phyloP scores from a whole-genome alignment of 2,888 invertebrate genomes.

The Cataglyphis rosenhaueri region DNA sequence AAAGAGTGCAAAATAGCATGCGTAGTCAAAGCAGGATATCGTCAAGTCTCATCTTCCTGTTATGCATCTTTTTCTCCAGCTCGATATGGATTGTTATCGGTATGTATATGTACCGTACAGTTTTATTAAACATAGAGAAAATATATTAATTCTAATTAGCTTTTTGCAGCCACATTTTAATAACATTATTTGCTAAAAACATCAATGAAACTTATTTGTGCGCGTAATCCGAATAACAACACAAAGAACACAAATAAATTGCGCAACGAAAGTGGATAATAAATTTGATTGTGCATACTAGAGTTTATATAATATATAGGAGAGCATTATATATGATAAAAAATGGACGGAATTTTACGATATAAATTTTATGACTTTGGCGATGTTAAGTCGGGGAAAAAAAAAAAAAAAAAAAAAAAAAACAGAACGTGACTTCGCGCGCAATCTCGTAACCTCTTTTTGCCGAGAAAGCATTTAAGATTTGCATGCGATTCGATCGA shows the following conservation, averaged over 20 bases:
- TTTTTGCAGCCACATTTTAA: background rate
- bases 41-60: slow-evolving; percentile 68
- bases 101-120: slow-evolving; percentile 31
- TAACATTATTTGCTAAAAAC: background rate
- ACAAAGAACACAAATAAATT: background rate
- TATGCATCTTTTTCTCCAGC: slow-evolving; percentile 69
- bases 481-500: slow-evolving; percentile 61
- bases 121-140: background rate
- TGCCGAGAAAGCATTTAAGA: slow-evolving; percentile 64
- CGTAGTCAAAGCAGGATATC: slow-evolving; percentile 79
- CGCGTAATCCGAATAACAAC: background rate
- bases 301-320: background rate
- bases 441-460: slow-evolving; percentile 66
- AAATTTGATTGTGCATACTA: background rate
- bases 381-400: slow-evolving; percentile 6
- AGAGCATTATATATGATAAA: background rate
- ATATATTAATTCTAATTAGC: background rate
- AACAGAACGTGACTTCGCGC: slow-evolving; percentile 57
- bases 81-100: slow-evolving; percentile 72
- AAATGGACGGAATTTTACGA: background rate
- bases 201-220: background rate
- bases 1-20: slow-evolving; percentile 79
- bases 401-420: background rate
- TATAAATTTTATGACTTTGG: background rate
- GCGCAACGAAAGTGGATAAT: background rate